Conservation (phyloP, 2,797 vertebrate genomes). For the Ispidina lecontei region DNA sequence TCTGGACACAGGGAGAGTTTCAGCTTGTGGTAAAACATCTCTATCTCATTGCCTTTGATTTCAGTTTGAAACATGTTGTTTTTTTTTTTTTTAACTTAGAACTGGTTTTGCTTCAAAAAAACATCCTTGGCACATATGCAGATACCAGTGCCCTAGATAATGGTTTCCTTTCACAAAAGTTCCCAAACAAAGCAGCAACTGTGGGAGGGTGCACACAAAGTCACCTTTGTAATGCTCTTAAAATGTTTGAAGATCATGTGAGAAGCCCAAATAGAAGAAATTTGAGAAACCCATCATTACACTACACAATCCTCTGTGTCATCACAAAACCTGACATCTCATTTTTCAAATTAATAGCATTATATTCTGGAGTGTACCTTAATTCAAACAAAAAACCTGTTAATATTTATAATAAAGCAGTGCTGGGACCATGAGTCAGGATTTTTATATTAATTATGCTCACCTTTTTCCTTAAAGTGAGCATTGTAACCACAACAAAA, state of each 20-base stretch:
- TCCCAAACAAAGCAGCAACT: neutral
- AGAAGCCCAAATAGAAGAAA: neutral
- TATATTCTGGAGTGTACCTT: neutral
- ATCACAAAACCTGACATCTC: neutral
- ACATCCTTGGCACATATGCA: neutral
- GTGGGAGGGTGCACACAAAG: slow-evolving; percentile 21
- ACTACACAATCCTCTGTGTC: neutral
- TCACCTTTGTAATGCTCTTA: slow-evolving; percentile 15
- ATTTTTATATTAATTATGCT: neutral
- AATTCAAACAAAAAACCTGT: neutral
- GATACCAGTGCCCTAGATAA: neutral
- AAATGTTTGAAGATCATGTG: neutral
- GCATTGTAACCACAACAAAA: neutral
- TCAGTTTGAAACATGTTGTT: neutral
- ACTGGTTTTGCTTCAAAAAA: neutral
- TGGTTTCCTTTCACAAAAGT: slow-evolving; percentile 25
- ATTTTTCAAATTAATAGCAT: neutral
- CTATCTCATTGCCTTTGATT: neutral
- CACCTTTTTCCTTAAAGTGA: neutral
- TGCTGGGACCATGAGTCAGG: neutral
- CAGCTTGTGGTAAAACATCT: neutral
- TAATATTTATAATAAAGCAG: neutral
- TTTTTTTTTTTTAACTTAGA: neutral
- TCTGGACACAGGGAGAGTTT: rapidly evolving
- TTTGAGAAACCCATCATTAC: neutral